Evolutionary conservation across 2,113 vertebrate species (phyloP).

Genomic region (Mionectes macconnelli): DNA sequence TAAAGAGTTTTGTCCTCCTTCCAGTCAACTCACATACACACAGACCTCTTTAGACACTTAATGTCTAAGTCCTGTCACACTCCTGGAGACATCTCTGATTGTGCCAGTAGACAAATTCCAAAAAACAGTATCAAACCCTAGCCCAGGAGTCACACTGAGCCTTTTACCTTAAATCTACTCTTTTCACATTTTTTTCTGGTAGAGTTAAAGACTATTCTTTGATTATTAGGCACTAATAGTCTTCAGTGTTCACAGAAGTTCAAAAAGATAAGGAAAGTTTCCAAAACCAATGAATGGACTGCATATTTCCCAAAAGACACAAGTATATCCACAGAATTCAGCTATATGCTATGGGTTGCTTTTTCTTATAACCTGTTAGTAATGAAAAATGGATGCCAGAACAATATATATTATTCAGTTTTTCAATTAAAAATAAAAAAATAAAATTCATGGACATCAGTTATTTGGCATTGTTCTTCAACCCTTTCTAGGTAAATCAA

Average conservation of each 20-base stretch:
- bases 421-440: neutral
- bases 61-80: neutral
- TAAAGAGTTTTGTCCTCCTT: neutral
- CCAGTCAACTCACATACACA: rapidly evolving
- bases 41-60: neutral
- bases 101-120: neutral
- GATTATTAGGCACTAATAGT: neutral
- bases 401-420: neutral
- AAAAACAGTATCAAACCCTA: neutral
- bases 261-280: neutral
- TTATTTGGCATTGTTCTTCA: neutral
- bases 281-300: neutral
- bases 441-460: neutral
- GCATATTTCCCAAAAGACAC: neutral
- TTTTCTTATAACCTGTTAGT: neutral
- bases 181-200: neutral
- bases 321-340: neutral
- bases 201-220: neutral
- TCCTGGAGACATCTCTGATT: neutral
- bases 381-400: neutral
- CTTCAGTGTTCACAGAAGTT: neutral
- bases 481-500: neutral
- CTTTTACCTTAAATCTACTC: neutral
- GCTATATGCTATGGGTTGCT: too few species aligned
- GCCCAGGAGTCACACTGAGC: neutral